Evolutionary conservation across 1,140 invertebrate genomes (phyloP).

Genomic region (Teleogryllus occipitalis): DNA sequence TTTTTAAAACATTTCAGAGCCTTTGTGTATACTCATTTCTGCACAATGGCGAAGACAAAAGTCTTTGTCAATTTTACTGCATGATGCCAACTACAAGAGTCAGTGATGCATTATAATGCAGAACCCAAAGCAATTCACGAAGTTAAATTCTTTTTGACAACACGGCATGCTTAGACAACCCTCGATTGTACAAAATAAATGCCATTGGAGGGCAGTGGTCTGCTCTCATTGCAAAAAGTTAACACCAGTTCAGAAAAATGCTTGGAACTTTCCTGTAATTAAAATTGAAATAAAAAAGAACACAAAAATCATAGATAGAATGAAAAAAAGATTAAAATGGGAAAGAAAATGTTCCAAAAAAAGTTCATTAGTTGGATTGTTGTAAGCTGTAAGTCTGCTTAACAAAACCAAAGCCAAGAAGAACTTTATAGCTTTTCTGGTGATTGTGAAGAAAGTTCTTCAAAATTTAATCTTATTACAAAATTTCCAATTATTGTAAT

Average conservation of each 20-base stretch:
- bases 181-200: constrained; percentile 1
- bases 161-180: not conserved
- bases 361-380: constrained; percentile 1
- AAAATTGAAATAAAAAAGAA: not conserved
- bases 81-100: not conserved
- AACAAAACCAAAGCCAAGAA: not conserved
- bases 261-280: constrained; percentile 3
- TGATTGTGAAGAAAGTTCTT: not conserved
- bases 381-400: not conserved
- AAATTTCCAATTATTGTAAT: not conserved
- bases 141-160: not conserved
- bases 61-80: not conserved
- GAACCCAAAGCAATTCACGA: not conserved
- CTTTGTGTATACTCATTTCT: not conserved
- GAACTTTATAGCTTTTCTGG: not conserved
- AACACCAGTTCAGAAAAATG: not conserved
- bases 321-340: not conserved
- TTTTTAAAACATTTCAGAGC: not conserved
- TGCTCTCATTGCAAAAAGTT: not conserved
- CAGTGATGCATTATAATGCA: not conserved
- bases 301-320: not conserved
- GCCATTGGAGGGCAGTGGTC: not conserved
- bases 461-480: not conserved
- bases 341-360: not conserved
- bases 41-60: not conserved